Evolutionary conservation across 2,888 invertebrate species (phyloP), one percentile per base, ranked within the genome.

Genomic region (Baccha elongata): DNA sequence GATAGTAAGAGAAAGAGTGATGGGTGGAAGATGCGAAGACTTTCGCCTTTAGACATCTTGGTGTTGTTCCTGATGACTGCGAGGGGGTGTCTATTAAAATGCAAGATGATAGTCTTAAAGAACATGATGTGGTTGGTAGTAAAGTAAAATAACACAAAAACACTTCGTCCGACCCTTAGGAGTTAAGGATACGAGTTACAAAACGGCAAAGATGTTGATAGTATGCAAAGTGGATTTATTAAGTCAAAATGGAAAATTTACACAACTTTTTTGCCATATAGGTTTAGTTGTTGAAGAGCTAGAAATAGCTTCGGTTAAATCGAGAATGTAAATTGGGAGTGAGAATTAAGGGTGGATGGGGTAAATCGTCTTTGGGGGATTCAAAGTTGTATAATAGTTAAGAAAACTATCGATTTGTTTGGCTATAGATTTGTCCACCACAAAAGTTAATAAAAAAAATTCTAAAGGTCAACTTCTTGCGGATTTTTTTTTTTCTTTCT

Each of bases 211-310:
- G 65, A 68, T 72, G 78, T 37, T 68, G 68, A 73, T 78, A 32
- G 84, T 88, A 89, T 89, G 88, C 88, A 87, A 89, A 88, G 88
- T 88, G 88, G 88, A 90, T 90, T 90, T 90, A 90, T 90, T 89
- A 88, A 88, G 87, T 88, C 88, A 87, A 88, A 88, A 89, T 89
- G 88, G 88, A 89, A 89, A 89, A 89, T 88, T 88, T 80, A 80
- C 64, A 69, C 58, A 81, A 44, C 15, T 8, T 8, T 48, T 17
- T 65, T 55, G 23, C n/a, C 35, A 5, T 8, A 8, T 23, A 1
- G 0, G 6, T 40, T 8, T 60, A 29, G 29, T 32, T 32, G 29
- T 32, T 32, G 21, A 7, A 11, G 8, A 2, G 3, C 8, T 40
- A 60, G 11, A 13, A 11, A 52, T 23, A 48, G 42, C 23, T 48